Evolutionary conservation across 2,888 invertebrate species (phyloP).

Genomic region (Phortica okadai): DNA sequence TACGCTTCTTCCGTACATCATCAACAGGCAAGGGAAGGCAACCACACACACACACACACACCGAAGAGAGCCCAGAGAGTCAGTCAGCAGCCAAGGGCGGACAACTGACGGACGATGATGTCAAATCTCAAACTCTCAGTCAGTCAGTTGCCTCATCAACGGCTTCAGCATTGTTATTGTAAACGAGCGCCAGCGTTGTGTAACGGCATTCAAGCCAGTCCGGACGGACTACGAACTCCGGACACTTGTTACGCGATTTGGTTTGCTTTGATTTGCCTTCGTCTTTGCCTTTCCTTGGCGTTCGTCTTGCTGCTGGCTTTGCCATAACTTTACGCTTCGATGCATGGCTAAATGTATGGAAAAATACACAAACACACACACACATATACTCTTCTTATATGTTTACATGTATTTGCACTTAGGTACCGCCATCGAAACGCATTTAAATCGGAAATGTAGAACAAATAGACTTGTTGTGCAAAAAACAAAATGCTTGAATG

Average conservation of each 20-base stretch:
- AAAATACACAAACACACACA: constrained; percentile 21
- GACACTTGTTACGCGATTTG: constrained; percentile 29
- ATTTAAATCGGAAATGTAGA: constrained; percentile 32
- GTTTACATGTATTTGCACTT: neutral
- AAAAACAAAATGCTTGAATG: constrained; percentile 30
- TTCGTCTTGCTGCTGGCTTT: neutral
- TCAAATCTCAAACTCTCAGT: neutral
- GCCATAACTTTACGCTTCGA: constrained; percentile 12
- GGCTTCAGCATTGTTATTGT: neutral
- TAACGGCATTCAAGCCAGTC: neutral
- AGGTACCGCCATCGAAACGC: neutral
- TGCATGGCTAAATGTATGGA: constrained; percentile 32
- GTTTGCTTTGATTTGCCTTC: neutral
- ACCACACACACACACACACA: too few species aligned
- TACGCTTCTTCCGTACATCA: neutral
- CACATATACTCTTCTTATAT: constrained; percentile 5
- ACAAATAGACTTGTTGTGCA: constrained; percentile 31
- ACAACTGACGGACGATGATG: too few species aligned
- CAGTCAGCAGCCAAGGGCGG: too few species aligned
- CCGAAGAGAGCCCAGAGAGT: too few species aligned
- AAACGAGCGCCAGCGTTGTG: neutral
- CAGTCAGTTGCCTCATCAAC: neutral
- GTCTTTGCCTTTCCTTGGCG: neutral
- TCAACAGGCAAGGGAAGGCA: neutral
- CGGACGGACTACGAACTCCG: neutral